These are phyloP conservation scores for Amia ocellicauda DNA, from an alignment of 2,113 vertebrate genomes.

Conservation along the genomic window DNA sequence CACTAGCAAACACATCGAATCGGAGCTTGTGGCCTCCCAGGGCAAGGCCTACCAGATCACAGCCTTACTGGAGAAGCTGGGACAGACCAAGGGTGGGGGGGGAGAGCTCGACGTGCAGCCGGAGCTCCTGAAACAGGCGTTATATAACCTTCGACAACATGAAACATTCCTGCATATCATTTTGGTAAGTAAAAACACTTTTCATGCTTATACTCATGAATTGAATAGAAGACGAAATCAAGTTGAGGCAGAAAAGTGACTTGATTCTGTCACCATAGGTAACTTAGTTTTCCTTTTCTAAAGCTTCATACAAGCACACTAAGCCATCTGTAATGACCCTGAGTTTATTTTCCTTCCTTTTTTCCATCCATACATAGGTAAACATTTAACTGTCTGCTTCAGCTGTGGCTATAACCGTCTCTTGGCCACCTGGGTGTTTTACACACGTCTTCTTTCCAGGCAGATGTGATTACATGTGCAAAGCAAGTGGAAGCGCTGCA, in stretches of 20 bases:
- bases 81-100: slow-evolving; percentile 6
- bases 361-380: no score
- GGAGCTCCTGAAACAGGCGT: slow-evolving; percentile 68
- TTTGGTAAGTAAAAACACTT: slow-evolving; percentile 66
- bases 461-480: slow-evolving; percentile 67
- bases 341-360: no score
- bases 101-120: slow-evolving; percentile 20
- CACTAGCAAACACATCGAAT: slow-evolving; percentile 50
- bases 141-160: slow-evolving; percentile 80
- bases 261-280: no score
- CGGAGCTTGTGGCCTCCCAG: slow-evolving; percentile 55
- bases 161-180: slow-evolving; percentile 79
- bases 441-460: slow-evolving; percentile 66
- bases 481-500: slow-evolving; percentile 66
- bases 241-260: no score
- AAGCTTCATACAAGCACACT: no score
- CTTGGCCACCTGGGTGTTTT: no score
- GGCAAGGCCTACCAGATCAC: slow-evolving; percentile 68
- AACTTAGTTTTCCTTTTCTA: no score
- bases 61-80: slow-evolving; percentile 68
- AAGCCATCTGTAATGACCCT: no score
- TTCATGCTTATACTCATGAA: not conserved
- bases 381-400: no score
- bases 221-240: not conserved
- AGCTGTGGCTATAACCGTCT: no score